phyloP scores from a whole-genome alignment of 30 jellyfish, hydroid and myxozoan species.

The Aurelia sp. region DNA sequence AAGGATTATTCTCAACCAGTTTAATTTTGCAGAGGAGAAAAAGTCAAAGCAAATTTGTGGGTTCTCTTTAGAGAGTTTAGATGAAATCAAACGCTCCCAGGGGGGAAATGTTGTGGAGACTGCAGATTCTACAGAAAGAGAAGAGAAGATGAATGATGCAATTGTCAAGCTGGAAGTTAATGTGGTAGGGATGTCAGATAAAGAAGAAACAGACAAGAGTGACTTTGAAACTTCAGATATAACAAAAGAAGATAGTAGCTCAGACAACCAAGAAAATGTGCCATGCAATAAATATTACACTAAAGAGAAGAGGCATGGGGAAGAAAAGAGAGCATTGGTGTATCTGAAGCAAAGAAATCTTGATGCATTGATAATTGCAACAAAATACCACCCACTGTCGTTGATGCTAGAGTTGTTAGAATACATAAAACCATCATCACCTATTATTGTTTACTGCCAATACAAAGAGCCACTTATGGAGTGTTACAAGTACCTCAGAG shows the following conservation, averaged over 20 bases:
- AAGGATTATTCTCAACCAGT: slow-evolving; percentile 77
- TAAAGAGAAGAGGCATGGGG: slow-evolving; percentile 28
- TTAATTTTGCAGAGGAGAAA: slow-evolving; percentile 51
- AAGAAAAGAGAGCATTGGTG: slow-evolving; percentile 52
- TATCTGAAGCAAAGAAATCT: slow-evolving; percentile 46
- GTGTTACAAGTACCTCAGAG: slow-evolving; percentile 80
- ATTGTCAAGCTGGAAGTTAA: background rate
- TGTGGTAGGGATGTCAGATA: slow-evolving; percentile 9
- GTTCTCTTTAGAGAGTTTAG: slow-evolving; percentile 69
- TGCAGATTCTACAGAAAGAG: background rate
- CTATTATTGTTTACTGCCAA: slow-evolving; percentile 87
- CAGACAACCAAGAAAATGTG: background rate
- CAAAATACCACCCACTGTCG: slow-evolving; percentile 79
- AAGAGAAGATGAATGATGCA: background rate
- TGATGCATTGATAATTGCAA: slow-evolving; percentile 78
- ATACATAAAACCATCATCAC: slow-evolving; percentile 73
- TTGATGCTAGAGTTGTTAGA: slow-evolving; percentile 62
- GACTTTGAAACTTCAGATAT: background rate
- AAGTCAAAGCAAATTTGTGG: slow-evolving; percentile 58
- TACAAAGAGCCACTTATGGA: slow-evolving; percentile 92
- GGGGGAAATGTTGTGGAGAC: background rate
- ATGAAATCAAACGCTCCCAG: slow-evolving; percentile 35
- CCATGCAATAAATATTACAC: slow-evolving; percentile 49
- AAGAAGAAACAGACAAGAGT: background rate
- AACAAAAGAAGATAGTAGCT: background rate